These are phyloP conservation scores for Drosophila falleni DNA, from an alignment of 2,888 invertebrate genomes.

Conservation along the genomic window DNA sequence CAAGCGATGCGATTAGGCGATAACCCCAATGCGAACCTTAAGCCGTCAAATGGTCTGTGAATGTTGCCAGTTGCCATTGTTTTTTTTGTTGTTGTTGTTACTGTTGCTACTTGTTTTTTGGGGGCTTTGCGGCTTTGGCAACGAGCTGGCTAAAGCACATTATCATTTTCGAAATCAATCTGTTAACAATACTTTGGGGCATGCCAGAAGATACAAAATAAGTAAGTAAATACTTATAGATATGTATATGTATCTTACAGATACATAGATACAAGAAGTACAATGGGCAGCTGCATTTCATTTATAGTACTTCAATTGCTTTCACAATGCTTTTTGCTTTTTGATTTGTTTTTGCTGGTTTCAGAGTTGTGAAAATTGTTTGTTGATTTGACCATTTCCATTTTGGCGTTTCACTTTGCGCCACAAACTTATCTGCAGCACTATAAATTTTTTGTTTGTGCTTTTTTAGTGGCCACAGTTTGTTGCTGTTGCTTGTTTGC, in stretches of 20 bases:
- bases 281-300: constrained; percentile 14
- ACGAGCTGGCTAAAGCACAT: constrained; percentile 62
- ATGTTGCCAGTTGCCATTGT: constrained; percentile 64
- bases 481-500: constrained; percentile 38
- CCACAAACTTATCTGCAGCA: constrained; percentile 62
- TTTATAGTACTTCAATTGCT: constrained; percentile 67
- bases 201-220: constrained; percentile 41
- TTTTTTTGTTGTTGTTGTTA: constrained; percentile 22
- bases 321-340: constrained; percentile 17
- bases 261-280: constrained; percentile 5
- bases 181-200: constrained; percentile 79
- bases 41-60: constrained; percentile 81
- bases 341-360: constrained; percentile 20
- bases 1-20: constrained; percentile 78
- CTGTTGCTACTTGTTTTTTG: constrained; percentile 50
- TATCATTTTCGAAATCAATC: constrained; percentile 81
- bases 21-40: constrained; percentile 78
- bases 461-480: constrained; percentile 31
- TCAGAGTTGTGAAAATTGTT: constrained; percentile 54
- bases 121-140: constrained; percentile 70
- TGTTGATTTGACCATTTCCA: constrained; percentile 73
- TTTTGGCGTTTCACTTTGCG: constrained; percentile 34
- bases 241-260: constrained; percentile 34
- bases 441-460: constrained; percentile 53
- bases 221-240: constrained; percentile 28